These are phyloP conservation scores for Cynodonichthys magdalenae DNA, from an alignment of 2,797 vertebrate genomes.

Conservation along the genomic window DNA sequence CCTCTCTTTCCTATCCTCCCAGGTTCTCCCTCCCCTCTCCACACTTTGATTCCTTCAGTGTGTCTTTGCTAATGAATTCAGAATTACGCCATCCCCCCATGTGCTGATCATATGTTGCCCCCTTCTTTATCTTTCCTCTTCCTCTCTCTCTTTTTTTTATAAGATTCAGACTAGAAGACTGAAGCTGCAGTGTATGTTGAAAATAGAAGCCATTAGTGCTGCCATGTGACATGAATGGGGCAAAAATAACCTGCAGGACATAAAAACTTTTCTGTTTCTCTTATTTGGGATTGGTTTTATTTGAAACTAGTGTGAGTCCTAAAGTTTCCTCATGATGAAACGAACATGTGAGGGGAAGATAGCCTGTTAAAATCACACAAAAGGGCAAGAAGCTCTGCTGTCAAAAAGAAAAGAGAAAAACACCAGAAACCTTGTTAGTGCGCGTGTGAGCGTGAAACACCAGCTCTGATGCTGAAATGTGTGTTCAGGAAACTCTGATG, in stretches of 20 bases:
- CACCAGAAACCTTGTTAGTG: background rate
- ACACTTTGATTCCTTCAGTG: slow-evolving; percentile 77
- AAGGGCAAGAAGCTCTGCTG: slow-evolving; percentile 27
- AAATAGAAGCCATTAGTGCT: slow-evolving; percentile 76
- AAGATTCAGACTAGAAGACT: slow-evolving; percentile 63
- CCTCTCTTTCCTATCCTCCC: slow-evolving; percentile 56
- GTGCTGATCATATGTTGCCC: slow-evolving; percentile 83
- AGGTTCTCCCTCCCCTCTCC: slow-evolving; percentile 52
- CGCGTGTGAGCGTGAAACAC: slow-evolving; percentile 12
- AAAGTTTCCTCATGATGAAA: slow-evolving; percentile 23
- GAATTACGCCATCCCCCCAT: slow-evolving; percentile 80
- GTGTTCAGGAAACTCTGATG: slow-evolving; percentile 67
- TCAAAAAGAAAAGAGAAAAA: slow-evolving; percentile 19
- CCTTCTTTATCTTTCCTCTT: slow-evolving; percentile 28
- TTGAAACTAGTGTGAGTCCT: slow-evolving; percentile 18
- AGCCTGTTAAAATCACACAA: slow-evolving; percentile 36
- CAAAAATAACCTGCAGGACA: slow-evolving; percentile 73
- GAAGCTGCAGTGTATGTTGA: slow-evolving; percentile 79
- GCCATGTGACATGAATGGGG: slow-evolving; percentile 75
- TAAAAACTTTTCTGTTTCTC: slow-evolving; percentile 38
- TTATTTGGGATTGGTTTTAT: slow-evolving; percentile 29
- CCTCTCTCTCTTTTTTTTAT: slow-evolving; percentile 28
- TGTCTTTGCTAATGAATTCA: slow-evolving; percentile 76
- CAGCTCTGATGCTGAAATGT: slow-evolving; percentile 26
- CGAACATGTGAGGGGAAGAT: slow-evolving; percentile 14